phyloP scores from a whole-genome alignment of 2,888 invertebrate species.

The Eupelmus urozonus region DNA sequence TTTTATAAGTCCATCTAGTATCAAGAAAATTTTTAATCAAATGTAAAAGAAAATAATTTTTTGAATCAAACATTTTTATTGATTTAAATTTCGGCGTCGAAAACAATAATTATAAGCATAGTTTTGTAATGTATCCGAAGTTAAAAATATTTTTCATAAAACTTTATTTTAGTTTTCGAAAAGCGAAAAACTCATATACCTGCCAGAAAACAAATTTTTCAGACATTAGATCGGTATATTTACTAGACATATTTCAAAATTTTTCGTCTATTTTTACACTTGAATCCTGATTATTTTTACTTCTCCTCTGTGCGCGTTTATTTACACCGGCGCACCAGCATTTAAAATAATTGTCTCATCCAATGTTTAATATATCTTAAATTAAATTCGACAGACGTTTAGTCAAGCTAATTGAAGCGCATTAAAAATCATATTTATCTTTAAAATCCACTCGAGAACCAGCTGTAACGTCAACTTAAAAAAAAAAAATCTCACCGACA shows the following conservation, averaged over 20 bases:
- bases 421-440: constrained; percentile 1
- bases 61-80: too few species aligned
- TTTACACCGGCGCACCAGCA: neutral
- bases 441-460: neutral
- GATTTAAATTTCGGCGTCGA: too few species aligned
- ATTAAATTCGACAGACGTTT: neutral
- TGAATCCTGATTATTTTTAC: constrained; percentile 21
- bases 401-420: neutral
- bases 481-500: too few species aligned
- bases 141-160: constrained; percentile 18
- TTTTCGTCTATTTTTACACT: constrained; percentile 26
- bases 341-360: neutral
- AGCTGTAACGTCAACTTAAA: too few species aligned
- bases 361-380: neutral
- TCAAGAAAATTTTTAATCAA: too few species aligned
- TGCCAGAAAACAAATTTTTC: constrained; percentile 31
- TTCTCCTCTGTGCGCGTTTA: neutral
- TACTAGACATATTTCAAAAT: constrained; percentile 25
- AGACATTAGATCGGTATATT: constrained; percentile 9
- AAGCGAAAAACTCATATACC: constrained; percentile 4
- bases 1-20: too few species aligned
- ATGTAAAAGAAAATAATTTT: too few species aligned
- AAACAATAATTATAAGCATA: too few species aligned
- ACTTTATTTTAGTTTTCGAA: constrained; percentile 31
- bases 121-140: too few species aligned